Percentiles rank a stretch among this genome's conserved stretches.
Conservation (phyloP, 2,888 invertebrate genomes). For the Hypsopygia costalis region DNA sequence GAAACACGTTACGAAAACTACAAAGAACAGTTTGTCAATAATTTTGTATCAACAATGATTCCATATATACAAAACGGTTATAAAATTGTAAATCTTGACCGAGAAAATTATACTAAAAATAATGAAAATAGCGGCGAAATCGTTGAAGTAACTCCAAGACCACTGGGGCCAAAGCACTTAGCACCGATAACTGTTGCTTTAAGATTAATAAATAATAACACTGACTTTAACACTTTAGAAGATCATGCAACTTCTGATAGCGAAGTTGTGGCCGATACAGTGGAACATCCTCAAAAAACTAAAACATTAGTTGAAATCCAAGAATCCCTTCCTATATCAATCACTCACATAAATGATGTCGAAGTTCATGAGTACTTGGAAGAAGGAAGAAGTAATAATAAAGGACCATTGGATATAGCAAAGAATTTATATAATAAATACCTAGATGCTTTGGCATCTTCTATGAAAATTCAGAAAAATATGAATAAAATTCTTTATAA, state of each 20-base stretch:
- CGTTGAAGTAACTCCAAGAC: conserved; percentile 78
- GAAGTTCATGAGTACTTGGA: conserved; percentile 69
- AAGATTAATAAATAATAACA: conserved; percentile 69
- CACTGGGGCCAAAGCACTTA: conserved; percentile 76
- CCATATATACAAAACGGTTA: conserved; percentile 68
- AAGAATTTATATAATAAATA: conserved; percentile 57
- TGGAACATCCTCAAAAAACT: conserved; percentile 55
- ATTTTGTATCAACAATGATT: conserved; percentile 65
- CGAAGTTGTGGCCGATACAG: conserved; percentile 55
- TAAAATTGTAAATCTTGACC: conserved; percentile 61
- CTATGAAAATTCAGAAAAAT: conserved; percentile 53
- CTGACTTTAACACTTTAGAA: conserved; percentile 57
- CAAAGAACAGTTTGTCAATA: conserved; percentile 57
- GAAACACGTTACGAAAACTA: conserved; percentile 43
- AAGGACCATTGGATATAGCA: conserved; percentile 40
- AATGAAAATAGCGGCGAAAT: conserved; percentile 29
- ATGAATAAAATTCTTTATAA: conserved; percentile 45
- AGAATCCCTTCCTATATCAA: conserved; percentile 81
- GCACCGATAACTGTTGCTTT: conserved; percentile 82
- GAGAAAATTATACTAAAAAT: conserved; percentile 32
- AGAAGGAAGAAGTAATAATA: conserved; percentile 55
- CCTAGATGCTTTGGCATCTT: conserved; percentile 53
- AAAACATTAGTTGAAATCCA: conserved; percentile 83
- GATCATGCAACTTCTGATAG: conserved; percentile 64
- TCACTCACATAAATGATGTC: conserved; percentile 69